Evolutionary conservation across 1,140 invertebrate genomes (phyloP).

Genomic region (Calephelis virginiensis): DNA sequence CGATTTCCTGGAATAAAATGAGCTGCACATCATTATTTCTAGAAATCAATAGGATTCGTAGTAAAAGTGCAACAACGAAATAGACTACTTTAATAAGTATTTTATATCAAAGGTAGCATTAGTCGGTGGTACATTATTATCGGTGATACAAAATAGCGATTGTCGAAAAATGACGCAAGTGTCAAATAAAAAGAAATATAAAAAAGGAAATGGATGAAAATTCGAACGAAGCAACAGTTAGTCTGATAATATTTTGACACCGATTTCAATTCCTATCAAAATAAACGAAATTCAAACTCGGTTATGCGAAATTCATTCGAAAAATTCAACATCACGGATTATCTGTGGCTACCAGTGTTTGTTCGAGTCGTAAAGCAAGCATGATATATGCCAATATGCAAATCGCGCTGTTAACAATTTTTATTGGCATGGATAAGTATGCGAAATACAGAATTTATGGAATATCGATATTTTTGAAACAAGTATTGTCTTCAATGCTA

Average conservation of each 20-base stretch:
- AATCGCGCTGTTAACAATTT: conserved; percentile 8
- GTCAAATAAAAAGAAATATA: too few species aligned
- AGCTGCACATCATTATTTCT: too few species aligned
- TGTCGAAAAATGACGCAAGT: too few species aligned
- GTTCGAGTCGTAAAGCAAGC: conserved; percentile 7
- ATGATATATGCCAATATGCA: conserved; percentile 13
- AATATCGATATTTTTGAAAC: neutral
- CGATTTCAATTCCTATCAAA: neutral
- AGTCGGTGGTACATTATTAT: too few species aligned
- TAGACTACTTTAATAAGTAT: too few species aligned
- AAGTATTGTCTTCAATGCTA: too few species aligned
- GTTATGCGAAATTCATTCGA: conserved; percentile 11
- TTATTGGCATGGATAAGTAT: conserved; percentile 7
- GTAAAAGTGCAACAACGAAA: too few species aligned
- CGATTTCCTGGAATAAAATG: too few species aligned
- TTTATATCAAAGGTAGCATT: too few species aligned
- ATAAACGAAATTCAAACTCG: conserved; percentile 13
- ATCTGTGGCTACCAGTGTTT: conserved; percentile 10
- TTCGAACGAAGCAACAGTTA: neutral
- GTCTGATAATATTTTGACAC: neutral
- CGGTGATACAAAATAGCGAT: too few species aligned
- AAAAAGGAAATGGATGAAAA: neutral
- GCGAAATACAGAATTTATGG: neutral
- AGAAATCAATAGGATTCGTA: too few species aligned
- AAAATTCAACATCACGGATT: conserved; percentile 12